Conservation (phyloP, 1,140 invertebrate genomes). For the Cataglyphis hispanica region DNA sequence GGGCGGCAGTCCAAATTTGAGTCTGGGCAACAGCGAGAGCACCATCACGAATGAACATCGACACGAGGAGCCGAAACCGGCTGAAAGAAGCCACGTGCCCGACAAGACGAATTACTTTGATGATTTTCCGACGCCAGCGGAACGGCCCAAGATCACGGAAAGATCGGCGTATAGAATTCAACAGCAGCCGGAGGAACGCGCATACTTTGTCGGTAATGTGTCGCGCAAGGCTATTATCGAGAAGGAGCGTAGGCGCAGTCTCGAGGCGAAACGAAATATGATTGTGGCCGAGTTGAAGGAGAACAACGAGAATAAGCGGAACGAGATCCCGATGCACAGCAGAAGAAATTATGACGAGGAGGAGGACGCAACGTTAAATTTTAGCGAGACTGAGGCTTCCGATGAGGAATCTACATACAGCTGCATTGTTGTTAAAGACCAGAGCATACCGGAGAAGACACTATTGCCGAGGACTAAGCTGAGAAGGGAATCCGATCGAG, state of each 20-base stretch:
- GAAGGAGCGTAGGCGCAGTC: constrained; percentile 87
- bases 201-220: constrained; percentile 84
- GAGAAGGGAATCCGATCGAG: constrained; percentile 86
- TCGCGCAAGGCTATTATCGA: constrained; percentile 86
- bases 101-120: constrained; percentile 83
- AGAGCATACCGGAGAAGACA: constrained; percentile 86
- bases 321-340: constrained; percentile 86
- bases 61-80: constrained; percentile 83
- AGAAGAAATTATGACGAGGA: constrained; percentile 87
- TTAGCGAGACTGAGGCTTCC: constrained; percentile 86
- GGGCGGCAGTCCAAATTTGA: constrained; percentile 84
- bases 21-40: constrained; percentile 82
- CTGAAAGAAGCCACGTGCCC: constrained; percentile 82
- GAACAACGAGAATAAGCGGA: constrained; percentile 86
- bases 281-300: constrained; percentile 84
- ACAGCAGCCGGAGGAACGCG: constrained; percentile 86
- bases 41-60: constrained; percentile 82
- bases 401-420: constrained; percentile 89
- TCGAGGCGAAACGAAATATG: constrained; percentile 85
- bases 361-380: constrained; percentile 85
- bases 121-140: constrained; percentile 82
- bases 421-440: constrained; percentile 86
- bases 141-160: constrained; percentile 86
- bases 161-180: constrained; percentile 86
- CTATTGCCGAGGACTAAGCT: constrained; percentile 91